phyloP scores from a whole-genome alignment of 2,113 vertebrate genomes.

The Malurus cyaneus region DNA sequence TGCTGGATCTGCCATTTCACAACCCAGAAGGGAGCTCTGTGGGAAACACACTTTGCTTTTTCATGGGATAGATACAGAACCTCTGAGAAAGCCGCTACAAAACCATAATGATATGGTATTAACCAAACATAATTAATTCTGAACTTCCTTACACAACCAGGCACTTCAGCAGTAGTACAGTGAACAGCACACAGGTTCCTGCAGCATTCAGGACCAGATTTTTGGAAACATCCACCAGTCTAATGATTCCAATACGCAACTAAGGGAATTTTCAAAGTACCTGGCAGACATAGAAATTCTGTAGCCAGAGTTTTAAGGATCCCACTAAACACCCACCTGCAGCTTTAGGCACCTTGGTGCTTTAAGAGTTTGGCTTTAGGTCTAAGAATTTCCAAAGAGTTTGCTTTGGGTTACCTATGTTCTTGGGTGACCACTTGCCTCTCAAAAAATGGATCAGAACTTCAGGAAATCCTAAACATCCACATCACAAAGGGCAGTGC shows the following conservation, averaged over 20 bases:
- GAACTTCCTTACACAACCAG: not conserved
- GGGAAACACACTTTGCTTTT: not conserved
- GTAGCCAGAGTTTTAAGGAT: not conserved
- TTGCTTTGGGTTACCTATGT: not conserved
- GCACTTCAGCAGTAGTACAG: not conserved
- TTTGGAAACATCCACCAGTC: not conserved
- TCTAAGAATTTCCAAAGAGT: not conserved
- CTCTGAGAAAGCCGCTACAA: constrained; percentile 20
- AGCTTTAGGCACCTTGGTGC: not conserved
- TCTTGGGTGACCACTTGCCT: not conserved
- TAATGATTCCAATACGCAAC: not conserved
- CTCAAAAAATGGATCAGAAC: not conserved
- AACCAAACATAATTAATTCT: not conserved
- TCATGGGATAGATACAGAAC: not conserved
- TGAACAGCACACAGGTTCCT: not conserved
- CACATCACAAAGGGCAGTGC: not conserved
- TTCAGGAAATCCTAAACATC: not conserved
- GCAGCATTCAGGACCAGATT: not conserved
- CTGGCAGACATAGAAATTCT: not conserved
- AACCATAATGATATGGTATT: not conserved
- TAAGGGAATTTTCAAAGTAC: not conserved
- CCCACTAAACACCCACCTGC: not conserved
- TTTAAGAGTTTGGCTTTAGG: not conserved
- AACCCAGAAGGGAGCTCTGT: constrained; percentile 26
- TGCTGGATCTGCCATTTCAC: not conserved